These are phyloP conservation scores for Brachypalpus laphriformis DNA, from an alignment of 2,888 invertebrate species.

Conservation along the genomic window DNA sequence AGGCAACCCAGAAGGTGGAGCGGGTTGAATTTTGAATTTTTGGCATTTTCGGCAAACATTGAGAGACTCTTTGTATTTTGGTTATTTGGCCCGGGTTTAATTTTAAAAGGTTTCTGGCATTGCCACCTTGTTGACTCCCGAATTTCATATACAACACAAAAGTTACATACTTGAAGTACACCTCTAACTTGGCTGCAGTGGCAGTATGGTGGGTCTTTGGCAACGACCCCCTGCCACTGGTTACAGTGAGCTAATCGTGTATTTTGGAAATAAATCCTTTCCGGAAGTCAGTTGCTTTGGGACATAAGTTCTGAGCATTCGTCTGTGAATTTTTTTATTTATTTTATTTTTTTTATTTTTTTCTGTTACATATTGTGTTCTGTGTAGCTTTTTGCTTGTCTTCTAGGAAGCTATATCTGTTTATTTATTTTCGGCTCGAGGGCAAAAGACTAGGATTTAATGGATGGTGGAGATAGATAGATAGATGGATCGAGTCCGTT, in stretches of 20 bases:
- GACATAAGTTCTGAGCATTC: constrained; percentile 73
- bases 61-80: constrained; percentile 29
- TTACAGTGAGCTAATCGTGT: constrained; percentile 67
- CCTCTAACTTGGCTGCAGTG: constrained; percentile 1
- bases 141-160: constrained; percentile 8
- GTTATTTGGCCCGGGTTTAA: constrained; percentile 55
- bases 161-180: constrained; percentile 19
- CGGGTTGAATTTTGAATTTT: constrained; percentile 64
- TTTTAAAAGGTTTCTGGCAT: constrained; percentile 39
- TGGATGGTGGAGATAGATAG: constrained; percentile 29
- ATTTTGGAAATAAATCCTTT: constrained; percentile 73
- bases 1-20: not conserved
- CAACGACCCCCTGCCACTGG: not conserved
- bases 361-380: not conserved
- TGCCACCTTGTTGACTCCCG: constrained; percentile 45
- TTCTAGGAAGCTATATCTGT: not conserved
- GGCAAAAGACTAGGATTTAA: constrained; percentile 14
- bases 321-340: constrained; percentile 41
- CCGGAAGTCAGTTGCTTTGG: constrained; percentile 72
- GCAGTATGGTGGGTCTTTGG: not conserved
- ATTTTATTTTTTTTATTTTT: not conserved
- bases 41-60: constrained; percentile 64
- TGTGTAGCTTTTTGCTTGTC: constrained; percentile 9
- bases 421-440: constrained; percentile 8
- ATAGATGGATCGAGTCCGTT: constrained; percentile 45